Evolutionary conservation across 2,797 vertebrate species (phyloP).

Genomic region (Eurystomus glaucurus): DNA sequence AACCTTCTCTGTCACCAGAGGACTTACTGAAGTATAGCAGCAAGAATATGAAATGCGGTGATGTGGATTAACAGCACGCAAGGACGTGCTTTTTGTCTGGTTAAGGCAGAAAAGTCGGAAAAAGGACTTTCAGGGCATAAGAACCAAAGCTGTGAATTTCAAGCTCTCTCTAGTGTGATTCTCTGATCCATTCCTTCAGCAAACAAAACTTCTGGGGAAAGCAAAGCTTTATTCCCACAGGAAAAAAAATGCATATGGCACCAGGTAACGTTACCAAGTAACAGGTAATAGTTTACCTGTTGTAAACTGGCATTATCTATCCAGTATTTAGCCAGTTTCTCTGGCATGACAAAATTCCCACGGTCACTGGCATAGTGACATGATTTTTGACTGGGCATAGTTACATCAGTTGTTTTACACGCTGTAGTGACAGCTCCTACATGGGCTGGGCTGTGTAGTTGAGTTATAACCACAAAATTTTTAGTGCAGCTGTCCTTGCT

Average conservation of each 20-base stretch:
- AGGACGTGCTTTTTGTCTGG: not conserved
- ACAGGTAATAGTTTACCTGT: not conserved
- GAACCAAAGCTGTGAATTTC: not conserved
- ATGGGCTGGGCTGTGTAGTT: not conserved
- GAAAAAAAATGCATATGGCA: not conserved
- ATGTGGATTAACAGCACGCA: not conserved
- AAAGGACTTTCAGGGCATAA: not conserved
- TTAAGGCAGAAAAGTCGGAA: not conserved
- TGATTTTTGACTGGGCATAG: not conserved
- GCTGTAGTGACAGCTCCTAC: not conserved
- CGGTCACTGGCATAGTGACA: not conserved
- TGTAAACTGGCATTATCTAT: not conserved
- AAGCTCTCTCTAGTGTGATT: not conserved
- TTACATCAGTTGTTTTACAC: not conserved
- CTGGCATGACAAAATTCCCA: not conserved
- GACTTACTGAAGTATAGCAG: not conserved
- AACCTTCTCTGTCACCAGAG: constrained; percentile 21
- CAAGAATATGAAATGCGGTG: not conserved
- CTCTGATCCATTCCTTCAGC: not conserved
- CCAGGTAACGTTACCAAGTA: accelerated
- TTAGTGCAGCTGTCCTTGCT: not conserved
- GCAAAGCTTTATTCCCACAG: not conserved
- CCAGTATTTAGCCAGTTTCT: not conserved
- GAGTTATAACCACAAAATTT: not conserved
- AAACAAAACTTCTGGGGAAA: constrained; percentile 13